Evolutionary conservation across 2,888 invertebrate genomes (phyloP).

Genomic region (Hirtodrosophila confusa): DNA sequence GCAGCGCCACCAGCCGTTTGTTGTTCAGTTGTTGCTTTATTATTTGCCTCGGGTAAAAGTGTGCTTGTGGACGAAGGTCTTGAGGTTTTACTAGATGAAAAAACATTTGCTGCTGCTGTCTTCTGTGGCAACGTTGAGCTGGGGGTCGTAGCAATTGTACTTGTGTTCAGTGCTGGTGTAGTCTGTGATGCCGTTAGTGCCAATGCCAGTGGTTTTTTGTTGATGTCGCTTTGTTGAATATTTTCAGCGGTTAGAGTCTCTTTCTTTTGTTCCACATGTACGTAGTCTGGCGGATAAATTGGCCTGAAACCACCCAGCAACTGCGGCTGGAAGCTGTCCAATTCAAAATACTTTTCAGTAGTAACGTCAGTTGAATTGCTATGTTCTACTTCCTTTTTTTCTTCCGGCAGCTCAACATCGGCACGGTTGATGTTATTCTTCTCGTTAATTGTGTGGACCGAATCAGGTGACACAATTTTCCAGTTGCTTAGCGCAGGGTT

Average conservation of each 20-base stretch:
- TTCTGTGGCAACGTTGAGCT: background rate
- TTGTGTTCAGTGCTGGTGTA: slow-evolving; percentile 11
- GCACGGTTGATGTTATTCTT: slow-evolving; percentile 83
- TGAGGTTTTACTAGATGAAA: slow-evolving; percentile 3
- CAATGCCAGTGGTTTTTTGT: slow-evolving; percentile 55
- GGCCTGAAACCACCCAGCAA: slow-evolving; percentile 89
- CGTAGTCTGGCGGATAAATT: slow-evolving; percentile 86
- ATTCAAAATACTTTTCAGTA: slow-evolving; percentile 86
- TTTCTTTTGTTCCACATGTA: slow-evolving; percentile 62
- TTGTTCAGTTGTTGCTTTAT: slow-evolving; percentile 2
- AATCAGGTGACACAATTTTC: slow-evolving; percentile 85
- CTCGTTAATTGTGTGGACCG: slow-evolving; percentile 70
- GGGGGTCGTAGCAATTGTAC: slow-evolving; percentile 5
- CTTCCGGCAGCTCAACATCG: slow-evolving; percentile 61
- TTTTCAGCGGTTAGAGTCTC: slow-evolving; percentile 25
- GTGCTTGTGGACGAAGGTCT: slow-evolving; percentile 12
- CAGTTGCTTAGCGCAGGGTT: slow-evolving; percentile 86
- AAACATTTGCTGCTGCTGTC: background rate
- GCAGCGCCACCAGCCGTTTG: slow-evolving; percentile 4
- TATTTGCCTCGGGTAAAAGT: slow-evolving; percentile 3
- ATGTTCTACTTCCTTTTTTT: slow-evolving; percentile 46
- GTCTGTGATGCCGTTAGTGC: slow-evolving; percentile 30
- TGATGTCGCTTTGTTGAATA: slow-evolving; percentile 26
- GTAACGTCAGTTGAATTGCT: slow-evolving; percentile 74
- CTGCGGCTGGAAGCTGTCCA: slow-evolving; percentile 88